Conservation (phyloP, 1,140 invertebrate genomes). For the Vanessa atalanta region DNA sequence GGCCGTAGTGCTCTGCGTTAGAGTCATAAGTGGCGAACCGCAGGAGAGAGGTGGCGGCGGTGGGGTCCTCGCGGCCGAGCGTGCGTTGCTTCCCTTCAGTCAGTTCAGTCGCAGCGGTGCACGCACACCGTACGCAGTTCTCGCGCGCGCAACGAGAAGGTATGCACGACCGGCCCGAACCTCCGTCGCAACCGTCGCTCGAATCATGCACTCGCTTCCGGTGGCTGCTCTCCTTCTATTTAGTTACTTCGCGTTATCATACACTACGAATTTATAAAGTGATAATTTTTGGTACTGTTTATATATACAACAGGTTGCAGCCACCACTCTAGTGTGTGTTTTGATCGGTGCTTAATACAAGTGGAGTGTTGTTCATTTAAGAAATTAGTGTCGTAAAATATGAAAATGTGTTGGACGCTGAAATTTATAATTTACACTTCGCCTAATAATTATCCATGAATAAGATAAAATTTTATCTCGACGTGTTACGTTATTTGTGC, state of each 20-base stretch:
- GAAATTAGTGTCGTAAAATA: constrained; percentile 18
- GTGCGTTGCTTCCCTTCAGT: constrained; percentile 65
- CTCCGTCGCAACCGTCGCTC: constrained; percentile 39
- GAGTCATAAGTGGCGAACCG: constrained; percentile 68
- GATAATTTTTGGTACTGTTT: neutral
- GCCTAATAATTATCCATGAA: neutral
- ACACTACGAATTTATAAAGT: constrained; percentile 22
- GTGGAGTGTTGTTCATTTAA: constrained; percentile 8
- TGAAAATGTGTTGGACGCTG: constrained; percentile 63
- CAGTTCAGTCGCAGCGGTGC: constrained; percentile 76
- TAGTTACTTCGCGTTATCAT: constrained; percentile 35
- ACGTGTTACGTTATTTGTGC: neutral
- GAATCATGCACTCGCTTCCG: constrained; percentile 69
- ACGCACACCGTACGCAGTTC: constrained; percentile 79
- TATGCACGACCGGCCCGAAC: constrained; percentile 56
- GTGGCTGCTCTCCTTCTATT: constrained; percentile 62
- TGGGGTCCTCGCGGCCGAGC: constrained; percentile 67
- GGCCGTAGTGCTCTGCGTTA: constrained; percentile 70
- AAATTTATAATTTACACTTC: constrained; percentile 10
- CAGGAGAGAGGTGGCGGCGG: constrained; percentile 70
- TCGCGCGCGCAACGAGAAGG: constrained; percentile 77
- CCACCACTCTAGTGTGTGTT: constrained; percentile 49
- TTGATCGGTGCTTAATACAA: constrained; percentile 26
- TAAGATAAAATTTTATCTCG: neutral
- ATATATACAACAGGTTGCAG: constrained; percentile 41